A percentile compares a stretch with the other conserved stretches of the same genome.
Evolutionary conservation across 2,888 invertebrate species (phyloP).

Genomic region (Apamea anceps): DNA sequence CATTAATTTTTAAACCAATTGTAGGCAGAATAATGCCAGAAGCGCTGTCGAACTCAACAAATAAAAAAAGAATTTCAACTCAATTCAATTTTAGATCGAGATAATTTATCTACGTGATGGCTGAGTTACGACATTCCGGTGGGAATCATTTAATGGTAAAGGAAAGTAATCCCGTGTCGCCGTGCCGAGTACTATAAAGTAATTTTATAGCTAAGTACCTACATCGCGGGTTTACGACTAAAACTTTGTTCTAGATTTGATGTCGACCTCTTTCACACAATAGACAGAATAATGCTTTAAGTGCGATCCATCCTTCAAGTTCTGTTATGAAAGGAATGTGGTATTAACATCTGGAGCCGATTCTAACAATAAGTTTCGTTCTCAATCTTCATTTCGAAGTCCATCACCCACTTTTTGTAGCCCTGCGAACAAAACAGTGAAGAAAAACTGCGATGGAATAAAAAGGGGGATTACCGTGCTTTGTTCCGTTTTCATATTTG

Average conservation of each 20-base stretch:
- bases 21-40: no score
- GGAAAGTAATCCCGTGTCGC: conserved; percentile 56
- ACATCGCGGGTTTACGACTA: conserved; percentile 59
- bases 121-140: conserved; percentile 54
- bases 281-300: conserved; percentile 9
- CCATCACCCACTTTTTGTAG: conserved; percentile 21
- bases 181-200: conserved; percentile 59
- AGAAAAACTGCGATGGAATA: conserved; percentile 40
- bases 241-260: conserved; percentile 53
- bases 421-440: neutral
- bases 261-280: conserved; percentile 23
- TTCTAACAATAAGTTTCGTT: conserved; percentile 25
- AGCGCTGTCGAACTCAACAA: neutral
- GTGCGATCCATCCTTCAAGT: conserved; percentile 49
- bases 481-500: conserved; percentile 19
- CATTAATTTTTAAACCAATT: neutral
- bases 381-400: conserved; percentile 4
- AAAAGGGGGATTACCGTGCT: conserved; percentile 15
- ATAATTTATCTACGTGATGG: conserved; percentile 56
- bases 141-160: conserved; percentile 54
- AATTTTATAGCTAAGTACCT: conserved; percentile 57
- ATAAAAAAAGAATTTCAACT: neutral
- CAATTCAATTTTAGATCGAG: conserved; percentile 46
- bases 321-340: conserved; percentile 37
- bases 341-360: conserved; percentile 47